Evolutionary conservation across 2,113 vertebrate species (phyloP).

Genomic region (Eupsittula cactorum): DNA sequence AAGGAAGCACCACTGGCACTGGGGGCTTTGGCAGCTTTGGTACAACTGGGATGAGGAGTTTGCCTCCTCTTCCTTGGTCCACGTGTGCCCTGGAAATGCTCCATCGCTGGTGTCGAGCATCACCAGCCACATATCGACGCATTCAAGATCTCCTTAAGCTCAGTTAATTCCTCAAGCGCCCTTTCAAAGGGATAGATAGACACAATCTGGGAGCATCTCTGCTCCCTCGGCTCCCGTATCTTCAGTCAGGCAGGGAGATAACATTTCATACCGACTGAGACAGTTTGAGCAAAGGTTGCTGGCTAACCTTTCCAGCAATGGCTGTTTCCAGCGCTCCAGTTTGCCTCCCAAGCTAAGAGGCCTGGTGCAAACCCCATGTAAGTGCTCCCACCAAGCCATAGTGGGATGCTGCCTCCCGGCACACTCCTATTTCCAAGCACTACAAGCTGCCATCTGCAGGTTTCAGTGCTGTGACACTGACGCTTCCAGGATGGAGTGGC

Average conservation of each 20-base stretch:
- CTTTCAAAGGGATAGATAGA: conserved; percentile 75
- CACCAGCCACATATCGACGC: conserved; percentile 38
- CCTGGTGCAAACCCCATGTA: rapidly evolving
- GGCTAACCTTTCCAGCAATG: conserved; percentile 48
- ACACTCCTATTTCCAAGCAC: not conserved
- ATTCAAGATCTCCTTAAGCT: conserved; percentile 61
- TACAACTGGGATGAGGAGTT: not conserved
- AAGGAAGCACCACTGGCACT: not conserved
- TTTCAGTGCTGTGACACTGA: not conserved
- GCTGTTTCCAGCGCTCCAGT: not conserved
- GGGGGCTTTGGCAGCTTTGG: not conserved
- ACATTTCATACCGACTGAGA: conserved; percentile 69
- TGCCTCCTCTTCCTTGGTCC: not conserved
- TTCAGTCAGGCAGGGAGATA: conserved; percentile 66
- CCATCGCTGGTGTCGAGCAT: not conserved
- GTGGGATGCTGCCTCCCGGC: not conserved
- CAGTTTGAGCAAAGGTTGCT: conserved; percentile 64
- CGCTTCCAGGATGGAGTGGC: rapidly evolving
- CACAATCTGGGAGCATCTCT: conserved; percentile 69
- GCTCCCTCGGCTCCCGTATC: conserved; percentile 63
- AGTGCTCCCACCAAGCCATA: not conserved
- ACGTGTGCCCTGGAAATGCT: not conserved
- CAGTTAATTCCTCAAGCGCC: conserved; percentile 75
- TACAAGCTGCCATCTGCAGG: rapidly evolving
- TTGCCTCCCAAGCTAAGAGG: not conserved